Percentiles rank a stretch among this genome's conserved stretches.
Evolutionary conservation across 2,797 vertebrate genomes (phyloP).

Genomic region (Typhlichthys subterraneus): DNA sequence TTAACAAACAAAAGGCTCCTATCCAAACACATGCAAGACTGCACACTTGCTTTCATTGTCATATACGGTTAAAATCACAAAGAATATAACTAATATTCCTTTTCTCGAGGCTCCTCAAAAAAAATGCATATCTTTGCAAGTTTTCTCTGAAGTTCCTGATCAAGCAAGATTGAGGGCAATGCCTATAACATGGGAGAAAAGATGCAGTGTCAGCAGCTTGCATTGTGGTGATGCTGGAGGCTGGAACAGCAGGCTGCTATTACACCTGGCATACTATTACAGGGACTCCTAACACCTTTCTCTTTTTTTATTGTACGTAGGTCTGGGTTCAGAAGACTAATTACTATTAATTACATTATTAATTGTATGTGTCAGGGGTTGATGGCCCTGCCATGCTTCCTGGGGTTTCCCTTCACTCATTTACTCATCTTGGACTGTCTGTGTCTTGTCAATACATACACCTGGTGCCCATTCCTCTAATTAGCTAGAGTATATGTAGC

Average conservation of each 20-base stretch:
- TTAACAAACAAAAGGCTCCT: constrained; percentile 8
- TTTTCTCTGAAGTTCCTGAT: constrained; percentile 59
- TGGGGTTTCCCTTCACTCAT: too few relatives aligned
- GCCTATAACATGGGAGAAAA: constrained; percentile 50
- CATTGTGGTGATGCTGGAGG: constrained; percentile 53
- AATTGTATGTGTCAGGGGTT: too few relatives aligned
- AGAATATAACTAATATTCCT: constrained; percentile 30
- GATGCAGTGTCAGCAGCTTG: constrained; percentile 65
- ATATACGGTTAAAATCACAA: constrained; percentile 45
- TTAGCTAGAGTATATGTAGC: too few relatives aligned
- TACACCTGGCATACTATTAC: constrained; percentile 71
- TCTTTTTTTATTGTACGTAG: constrained; percentile 16
- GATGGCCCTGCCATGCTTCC: too few relatives aligned
- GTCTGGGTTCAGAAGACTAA: constrained; percentile 18
- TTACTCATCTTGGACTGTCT: too few relatives aligned
- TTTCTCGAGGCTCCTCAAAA: constrained; percentile 28
- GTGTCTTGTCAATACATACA: too few relatives aligned
- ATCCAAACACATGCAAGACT: not conserved
- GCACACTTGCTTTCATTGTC: constrained; percentile 13
- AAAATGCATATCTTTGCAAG: constrained; percentile 56
- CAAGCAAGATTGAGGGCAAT: constrained; percentile 64
- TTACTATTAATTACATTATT: too few relatives aligned
- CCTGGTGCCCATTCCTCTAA: too few relatives aligned
- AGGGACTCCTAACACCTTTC: constrained; percentile 43
- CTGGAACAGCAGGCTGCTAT: constrained; percentile 56